Evolutionary conservation across 2,113 vertebrate species (phyloP).

Genomic region (Perca flavescens): DNA sequence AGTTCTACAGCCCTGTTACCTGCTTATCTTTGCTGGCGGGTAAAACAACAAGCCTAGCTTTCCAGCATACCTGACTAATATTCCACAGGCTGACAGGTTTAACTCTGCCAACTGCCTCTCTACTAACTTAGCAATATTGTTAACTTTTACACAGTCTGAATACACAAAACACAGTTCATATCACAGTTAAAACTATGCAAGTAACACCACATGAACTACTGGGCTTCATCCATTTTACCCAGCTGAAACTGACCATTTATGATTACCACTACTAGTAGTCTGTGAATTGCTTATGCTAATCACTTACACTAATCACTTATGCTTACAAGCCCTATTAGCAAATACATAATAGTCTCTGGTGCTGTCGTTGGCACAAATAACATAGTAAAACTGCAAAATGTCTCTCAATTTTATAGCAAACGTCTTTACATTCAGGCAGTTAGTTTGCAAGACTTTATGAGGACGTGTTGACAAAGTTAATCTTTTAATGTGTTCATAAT

Average conservation of each 20-base stretch:
- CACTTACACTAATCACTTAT: neutral
- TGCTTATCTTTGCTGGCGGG: neutral
- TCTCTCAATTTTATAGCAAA: neutral
- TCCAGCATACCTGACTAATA: neutral
- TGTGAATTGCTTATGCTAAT: neutral
- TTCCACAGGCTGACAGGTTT: neutral
- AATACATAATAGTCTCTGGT: neutral
- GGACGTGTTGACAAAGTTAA: neutral
- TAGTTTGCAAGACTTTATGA: constrained; percentile 2
- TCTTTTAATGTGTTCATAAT: neutral
- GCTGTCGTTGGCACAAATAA: neutral
- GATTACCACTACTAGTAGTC: neutral
- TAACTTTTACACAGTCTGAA: neutral
- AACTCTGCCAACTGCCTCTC: neutral
- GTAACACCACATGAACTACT: neutral
- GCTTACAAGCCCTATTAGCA: neutral
- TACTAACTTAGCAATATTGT: neutral
- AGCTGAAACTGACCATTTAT: neutral
- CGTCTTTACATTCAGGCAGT: neutral
- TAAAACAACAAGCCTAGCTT: neutral
- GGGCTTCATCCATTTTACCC: neutral
- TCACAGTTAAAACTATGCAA: neutral
- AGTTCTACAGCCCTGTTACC: neutral
- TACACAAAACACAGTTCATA: neutral
- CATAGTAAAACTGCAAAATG: neutral